Evolutionary conservation across 2,113 vertebrate genomes (phyloP).

Genomic region (Rhodinocichla rosea): DNA sequence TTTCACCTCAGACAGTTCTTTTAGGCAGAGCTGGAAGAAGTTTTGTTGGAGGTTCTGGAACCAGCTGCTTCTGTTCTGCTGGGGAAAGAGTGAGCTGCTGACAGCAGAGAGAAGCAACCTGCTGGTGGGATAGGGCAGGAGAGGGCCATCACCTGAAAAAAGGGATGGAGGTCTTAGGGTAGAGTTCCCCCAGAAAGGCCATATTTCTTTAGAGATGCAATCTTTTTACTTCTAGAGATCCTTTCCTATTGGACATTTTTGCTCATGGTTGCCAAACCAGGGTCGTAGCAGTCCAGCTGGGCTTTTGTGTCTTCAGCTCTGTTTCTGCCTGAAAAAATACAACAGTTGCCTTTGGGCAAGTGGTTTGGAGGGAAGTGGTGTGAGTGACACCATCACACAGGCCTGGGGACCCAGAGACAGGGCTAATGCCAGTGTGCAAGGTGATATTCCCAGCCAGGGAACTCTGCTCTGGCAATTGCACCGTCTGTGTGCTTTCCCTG

Average conservation of each 20-base stretch:
- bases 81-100: background rate
- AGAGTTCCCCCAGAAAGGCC: background rate
- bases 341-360: background rate
- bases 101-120: background rate
- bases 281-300: background rate
- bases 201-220: background rate
- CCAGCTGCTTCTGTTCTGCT: rapidly evolving
- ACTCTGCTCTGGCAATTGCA: background rate
- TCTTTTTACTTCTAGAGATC: background rate
- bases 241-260: background rate
- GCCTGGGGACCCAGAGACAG: background rate
- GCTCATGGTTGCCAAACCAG: background rate
- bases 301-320: background rate
- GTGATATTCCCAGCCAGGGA: background rate
- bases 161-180: background rate
- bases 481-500: rapidly evolving
- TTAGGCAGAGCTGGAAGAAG: background rate
- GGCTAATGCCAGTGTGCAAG: background rate
- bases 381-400: background rate
- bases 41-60: background rate
- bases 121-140: background rate
- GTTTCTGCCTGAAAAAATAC: background rate
- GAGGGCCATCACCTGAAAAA: background rate
- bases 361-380: background rate
- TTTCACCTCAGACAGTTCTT: background rate